Base-by-base conservation (phyloP, 2,797 vertebrate species). In the Pempheris klunzingeri region DNA sequence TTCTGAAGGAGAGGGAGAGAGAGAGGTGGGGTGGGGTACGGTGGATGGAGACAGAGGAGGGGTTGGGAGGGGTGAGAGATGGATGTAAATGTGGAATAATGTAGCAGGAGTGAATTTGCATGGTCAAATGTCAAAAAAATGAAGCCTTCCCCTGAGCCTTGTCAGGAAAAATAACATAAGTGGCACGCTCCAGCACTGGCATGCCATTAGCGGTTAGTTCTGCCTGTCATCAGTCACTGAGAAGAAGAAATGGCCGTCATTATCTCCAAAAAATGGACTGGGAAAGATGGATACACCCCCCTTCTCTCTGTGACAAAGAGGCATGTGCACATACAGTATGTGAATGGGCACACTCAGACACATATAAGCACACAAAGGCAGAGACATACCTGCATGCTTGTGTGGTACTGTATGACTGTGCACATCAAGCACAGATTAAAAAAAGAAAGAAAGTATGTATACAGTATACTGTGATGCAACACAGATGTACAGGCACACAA, bases 121-220 rank as follows among this genome's bases (percentile, higher is more conserved):
- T 99, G 98, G 97, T 98, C 98, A 99, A 99, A 97, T 98, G 98
- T 99, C 97, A 98, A 97, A 99, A 99, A 99, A 99, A 99, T 98
- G 97, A 98, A 97, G 96, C 96, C 96, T 98, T 98, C 95, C 95
- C 96, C 92, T 95, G 96, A 97, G 97, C 96, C 97, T 97, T 98
- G 98, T 99, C 98, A 98, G 94, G 96, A 96, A 96, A 96, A 98
- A 97, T 97, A 98, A 97, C 96, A 84, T 96, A 96, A 97, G 97
- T 96, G 97, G 96, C 96, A 91, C 90, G 94, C 96, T 96, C 95
- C 94, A 95, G 96, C 96, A 96, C 95, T 95, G 96, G 95, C 96
- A 94, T 95, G 97, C 97, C 97, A 98, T 98, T 96, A 97, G 96
- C 95, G 94, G 95, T 99, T 98, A 99, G 97, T 93, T 95, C 96